Percentiles rank a stretch among this genome's conserved stretches.
These are phyloP conservation scores for Hippolais icterina DNA, from an alignment of 2,113 vertebrate genomes.

Conservation along the genomic window DNA sequence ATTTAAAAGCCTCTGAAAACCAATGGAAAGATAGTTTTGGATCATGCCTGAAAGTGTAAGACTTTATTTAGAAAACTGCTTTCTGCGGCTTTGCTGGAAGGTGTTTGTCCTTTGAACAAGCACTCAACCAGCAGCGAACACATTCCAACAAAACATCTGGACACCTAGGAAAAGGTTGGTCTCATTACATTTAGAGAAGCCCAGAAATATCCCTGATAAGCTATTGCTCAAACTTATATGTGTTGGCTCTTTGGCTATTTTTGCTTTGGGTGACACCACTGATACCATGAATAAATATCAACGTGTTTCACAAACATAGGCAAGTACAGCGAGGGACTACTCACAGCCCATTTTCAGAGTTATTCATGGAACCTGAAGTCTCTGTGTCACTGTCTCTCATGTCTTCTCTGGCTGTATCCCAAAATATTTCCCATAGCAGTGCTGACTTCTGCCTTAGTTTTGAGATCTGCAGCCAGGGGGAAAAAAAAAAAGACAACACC, in stretches of 20 bases:
- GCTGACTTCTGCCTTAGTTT: neutral
- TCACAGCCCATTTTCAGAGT: neutral
- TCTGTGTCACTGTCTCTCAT: neutral
- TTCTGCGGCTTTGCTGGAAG: neutral
- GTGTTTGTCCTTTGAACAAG: neutral
- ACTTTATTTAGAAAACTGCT: neutral
- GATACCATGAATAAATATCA: neutral
- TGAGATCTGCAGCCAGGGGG: neutral
- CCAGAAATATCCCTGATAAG: neutral
- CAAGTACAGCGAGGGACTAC: neutral
- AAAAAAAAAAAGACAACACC: neutral
- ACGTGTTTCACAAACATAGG: neutral
- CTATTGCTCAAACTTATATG: neutral
- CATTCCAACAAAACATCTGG: neutral
- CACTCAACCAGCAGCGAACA: neutral
- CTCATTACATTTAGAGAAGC: neutral
- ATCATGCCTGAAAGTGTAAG: neutral
- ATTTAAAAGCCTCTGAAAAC: constrained; percentile 23
- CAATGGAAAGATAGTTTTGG: neutral
- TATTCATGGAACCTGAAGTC: neutral
- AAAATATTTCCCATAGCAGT: neutral
- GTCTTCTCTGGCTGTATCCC: neutral
- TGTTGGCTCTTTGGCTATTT: neutral
- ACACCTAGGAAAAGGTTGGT: neutral
- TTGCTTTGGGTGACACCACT: neutral